These are phyloP conservation scores for Branchipolynoe longqiensis DNA, from an alignment of 2,888 invertebrate genomes.

Conservation along the genomic window DNA sequence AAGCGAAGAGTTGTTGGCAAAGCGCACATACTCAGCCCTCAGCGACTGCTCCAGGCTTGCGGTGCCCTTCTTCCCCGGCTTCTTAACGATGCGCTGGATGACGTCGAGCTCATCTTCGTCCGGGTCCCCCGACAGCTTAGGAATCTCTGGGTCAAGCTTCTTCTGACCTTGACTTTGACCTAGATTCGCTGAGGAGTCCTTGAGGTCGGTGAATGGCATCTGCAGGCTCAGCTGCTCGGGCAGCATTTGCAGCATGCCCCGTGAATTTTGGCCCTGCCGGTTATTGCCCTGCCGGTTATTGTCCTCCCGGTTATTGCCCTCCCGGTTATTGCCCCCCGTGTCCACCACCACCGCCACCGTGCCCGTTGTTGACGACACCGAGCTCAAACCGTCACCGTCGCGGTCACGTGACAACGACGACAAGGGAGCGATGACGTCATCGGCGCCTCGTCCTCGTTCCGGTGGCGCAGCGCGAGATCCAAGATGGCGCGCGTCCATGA, in stretches of 20 bases:
- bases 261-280: not conserved
- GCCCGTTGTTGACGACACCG: not conserved
- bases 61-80: not conserved
- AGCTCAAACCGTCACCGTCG: not conserved
- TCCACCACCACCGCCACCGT: not conserved
- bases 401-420: not conserved
- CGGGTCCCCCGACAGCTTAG: not conserved
- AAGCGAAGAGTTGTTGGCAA: conserved; percentile 25
- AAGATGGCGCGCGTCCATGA: conserved; percentile 4
- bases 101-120: conserved; percentile 33
- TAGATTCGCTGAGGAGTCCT: not conserved
- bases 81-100: conserved; percentile 2
- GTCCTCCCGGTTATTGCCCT: not conserved
- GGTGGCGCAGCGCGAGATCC: conserved; percentile 6
- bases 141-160: conserved; percentile 17
- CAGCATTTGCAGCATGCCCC: not conserved
- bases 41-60: conserved; percentile 9
- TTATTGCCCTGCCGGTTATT: not conserved
- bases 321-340: not conserved
- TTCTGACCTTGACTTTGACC: not conserved
- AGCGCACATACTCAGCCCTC: not conserved
- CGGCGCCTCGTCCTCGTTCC: conserved; percentile 24
- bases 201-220: conserved; percentile 31
- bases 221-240: conserved; percentile 23
- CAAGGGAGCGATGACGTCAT: conserved; percentile 4